phyloP scores from a whole-genome alignment of 92 coral and sea anemone genomes.

The Umimayanthus kanabou region DNA sequence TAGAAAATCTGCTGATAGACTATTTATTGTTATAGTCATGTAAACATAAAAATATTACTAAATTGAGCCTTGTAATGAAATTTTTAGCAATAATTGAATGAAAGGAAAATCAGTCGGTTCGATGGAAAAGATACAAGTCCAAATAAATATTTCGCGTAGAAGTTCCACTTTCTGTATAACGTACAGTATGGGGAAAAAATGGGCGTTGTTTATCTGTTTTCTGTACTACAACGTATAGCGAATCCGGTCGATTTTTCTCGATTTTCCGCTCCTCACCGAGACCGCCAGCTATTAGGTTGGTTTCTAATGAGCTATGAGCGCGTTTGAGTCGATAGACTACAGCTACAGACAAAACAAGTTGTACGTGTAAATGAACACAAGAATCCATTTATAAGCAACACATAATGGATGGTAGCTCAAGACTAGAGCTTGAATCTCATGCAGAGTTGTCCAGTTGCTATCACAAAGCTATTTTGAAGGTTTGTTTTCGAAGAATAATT shows the following conservation, averaged over 20 bases:
- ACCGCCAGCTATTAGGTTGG: too few relatives aligned
- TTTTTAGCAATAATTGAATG: too few relatives aligned
- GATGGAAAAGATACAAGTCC: neutral
- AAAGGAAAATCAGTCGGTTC: neutral
- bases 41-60: neutral
- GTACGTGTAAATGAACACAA: too few relatives aligned
- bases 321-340: too few relatives aligned
- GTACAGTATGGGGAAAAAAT: too few relatives aligned
- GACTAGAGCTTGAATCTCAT: neutral
- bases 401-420: too few relatives aligned
- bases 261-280: too few relatives aligned
- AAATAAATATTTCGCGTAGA: neutral
- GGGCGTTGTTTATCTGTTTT: neutral
- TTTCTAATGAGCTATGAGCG: too few relatives aligned
- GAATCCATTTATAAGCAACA: too few relatives aligned
- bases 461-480: neutral
- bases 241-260: too few relatives aligned
- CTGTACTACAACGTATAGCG: too few relatives aligned
- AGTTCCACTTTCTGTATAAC: neutral
- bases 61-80: neutral
- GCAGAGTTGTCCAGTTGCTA: neutral
- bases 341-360: too few relatives aligned
- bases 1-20: neutral
- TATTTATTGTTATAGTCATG: neutral
- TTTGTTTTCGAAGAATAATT: neutral